A percentile compares a stretch with the other conserved stretches of the same genome.
phyloP scores from a whole-genome alignment of 1,140 invertebrate genomes.

The Linepithema humile region DNA sequence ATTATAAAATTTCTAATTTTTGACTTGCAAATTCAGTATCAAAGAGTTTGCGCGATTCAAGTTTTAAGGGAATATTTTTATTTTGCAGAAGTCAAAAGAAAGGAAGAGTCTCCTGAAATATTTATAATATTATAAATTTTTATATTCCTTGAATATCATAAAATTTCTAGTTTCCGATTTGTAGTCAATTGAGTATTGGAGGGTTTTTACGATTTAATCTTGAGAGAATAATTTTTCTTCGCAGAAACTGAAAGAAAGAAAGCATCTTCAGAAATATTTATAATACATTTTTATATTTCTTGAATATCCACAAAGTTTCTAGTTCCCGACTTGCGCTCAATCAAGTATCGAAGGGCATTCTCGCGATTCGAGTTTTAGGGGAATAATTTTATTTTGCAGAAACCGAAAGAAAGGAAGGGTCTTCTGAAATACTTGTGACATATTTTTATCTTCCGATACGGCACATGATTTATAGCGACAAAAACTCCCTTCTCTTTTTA shows the following conservation, averaged over 20 bases:
- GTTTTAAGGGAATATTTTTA: background rate
- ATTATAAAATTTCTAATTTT: background rate
- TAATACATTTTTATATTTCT: background rate
- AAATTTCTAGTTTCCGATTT: background rate
- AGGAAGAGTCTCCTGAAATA: background rate
- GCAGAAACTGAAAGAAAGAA: background rate
- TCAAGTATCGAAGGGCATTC: background rate
- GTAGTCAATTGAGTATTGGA: background rate
- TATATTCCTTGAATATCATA: no score
- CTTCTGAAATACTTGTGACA: no score
- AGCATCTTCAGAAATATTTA: no score
- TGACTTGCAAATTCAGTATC: background rate
- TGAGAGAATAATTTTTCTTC: background rate
- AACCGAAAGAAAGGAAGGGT: background rate
- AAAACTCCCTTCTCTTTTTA: background rate
- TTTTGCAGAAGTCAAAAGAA: background rate
- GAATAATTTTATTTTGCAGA: background rate
- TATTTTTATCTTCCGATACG: background rate
- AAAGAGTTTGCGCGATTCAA: background rate
- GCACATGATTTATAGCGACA: background rate
- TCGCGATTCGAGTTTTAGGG: background rate
- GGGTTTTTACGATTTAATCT: background rate
- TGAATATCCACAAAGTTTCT: background rate
- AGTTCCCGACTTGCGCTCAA: background rate
- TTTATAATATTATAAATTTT: background rate